These are phyloP conservation scores for Nephrotoma appendiculata DNA, from an alignment of 2,888 invertebrate genomes.

Conservation along the genomic window DNA sequence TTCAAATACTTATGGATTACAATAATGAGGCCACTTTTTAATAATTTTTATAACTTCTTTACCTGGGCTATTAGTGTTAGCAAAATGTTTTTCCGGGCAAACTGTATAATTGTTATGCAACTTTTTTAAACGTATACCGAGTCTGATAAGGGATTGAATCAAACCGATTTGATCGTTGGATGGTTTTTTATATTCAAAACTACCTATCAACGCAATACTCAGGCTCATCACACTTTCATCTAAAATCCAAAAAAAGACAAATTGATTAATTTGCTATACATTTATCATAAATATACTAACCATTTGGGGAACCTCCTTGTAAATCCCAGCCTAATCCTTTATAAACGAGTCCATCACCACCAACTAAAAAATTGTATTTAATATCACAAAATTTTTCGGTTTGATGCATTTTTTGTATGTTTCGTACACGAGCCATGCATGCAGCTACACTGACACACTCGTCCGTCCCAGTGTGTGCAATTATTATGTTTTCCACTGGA, in stretches of 20 bases:
- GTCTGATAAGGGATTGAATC: not conserved
- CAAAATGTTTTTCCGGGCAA: slow-evolving; percentile 19
- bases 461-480: not conserved
- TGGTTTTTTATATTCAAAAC: not conserved
- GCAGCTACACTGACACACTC: slow-evolving; percentile 32
- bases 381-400: slow-evolving; percentile 29
- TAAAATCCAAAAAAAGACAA: not conserved
- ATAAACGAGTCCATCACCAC: slow-evolving; percentile 62
- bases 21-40: slow-evolving; percentile 50
- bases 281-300: not conserved
- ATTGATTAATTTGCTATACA: not conserved
- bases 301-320: slow-evolving; percentile 53
- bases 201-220: not conserved
- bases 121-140: not conserved
- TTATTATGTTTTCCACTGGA: not conserved
- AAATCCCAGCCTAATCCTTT: slow-evolving; percentile 60
- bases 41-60: slow-evolving; percentile 46
- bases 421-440: slow-evolving; percentile 44
- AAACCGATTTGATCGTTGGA: not conserved
- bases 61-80: slow-evolving; percentile 60
- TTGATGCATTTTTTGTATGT: slow-evolving; percentile 54
- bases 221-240: not conserved
- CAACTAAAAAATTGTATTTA: slow-evolving; percentile 20
- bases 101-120: not conserved
- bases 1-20: not conserved